Evolutionary conservation across 2,113 vertebrate genomes (phyloP).

Genomic region (Aegithalos caudatus): DNA sequence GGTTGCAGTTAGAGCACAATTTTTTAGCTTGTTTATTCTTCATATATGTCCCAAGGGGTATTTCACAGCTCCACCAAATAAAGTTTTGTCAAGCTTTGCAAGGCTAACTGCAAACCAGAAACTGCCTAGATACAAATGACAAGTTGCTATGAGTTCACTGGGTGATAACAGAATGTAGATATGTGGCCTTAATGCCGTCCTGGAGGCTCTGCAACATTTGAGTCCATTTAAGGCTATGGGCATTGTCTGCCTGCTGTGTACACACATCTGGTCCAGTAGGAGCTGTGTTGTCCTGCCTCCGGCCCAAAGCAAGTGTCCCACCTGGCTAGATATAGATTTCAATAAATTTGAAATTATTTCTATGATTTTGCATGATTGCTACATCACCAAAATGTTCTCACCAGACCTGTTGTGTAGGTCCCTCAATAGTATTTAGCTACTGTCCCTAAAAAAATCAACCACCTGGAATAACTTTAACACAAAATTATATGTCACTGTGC

Average conservation of each 20-base stretch:
- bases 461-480: neutral
- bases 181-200: fast-evolving
- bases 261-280: neutral
- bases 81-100: neutral
- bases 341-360: too few species aligned
- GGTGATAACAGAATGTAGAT: neutral
- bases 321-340: neutral
- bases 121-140: neutral
- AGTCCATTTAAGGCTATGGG: neutral
- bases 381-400: neutral
- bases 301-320: neutral
- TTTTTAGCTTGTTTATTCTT: neutral
- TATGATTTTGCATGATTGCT: neutral
- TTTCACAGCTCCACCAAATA: neutral
- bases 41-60: neutral
- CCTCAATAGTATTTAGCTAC: neutral
- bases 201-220: neutral
- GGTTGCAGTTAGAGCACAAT: neutral
- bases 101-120: neutral
- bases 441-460: neutral
- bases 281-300: neutral
- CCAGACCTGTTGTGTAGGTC: neutral
- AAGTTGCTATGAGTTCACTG: neutral
- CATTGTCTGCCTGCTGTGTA: neutral
- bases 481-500: neutral